Evolutionary conservation across 2,888 invertebrate species (phyloP), one percentile per base, ranked within the genome.

Genomic region (Dicyrtoma fusca): DNA sequence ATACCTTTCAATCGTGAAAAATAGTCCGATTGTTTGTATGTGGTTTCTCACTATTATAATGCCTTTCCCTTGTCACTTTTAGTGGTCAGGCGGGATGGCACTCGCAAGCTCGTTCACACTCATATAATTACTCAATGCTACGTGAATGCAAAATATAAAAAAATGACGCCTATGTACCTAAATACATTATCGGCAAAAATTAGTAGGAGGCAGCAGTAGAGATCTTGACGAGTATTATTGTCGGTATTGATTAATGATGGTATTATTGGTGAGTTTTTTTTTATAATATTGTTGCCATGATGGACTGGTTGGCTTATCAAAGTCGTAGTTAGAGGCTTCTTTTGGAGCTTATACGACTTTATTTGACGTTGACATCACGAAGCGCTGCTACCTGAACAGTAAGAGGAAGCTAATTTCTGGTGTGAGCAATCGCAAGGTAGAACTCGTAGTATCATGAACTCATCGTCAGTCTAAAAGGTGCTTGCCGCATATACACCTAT

Each of bases 341-440:
- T 3, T 25, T 25, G 8, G 6, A 23, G 10, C 23, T 25, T 14
- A 25, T 21, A 14, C 14, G 10, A 17, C 19, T 53, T 21, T 8
- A 21, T 61, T 61, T n/a, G 61, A 55, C 61, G 42, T 61, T 61
- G 61, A 61, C 61, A 61, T 19, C 21, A 1, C 2, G 21, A 34
- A 34, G 34, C 34, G 3, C 34, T 8, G 34, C 34, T 34, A 34
- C 34, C 34, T 34, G 34, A 34, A 8, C 8, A 34, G 34, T 17
- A 53, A 53, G 57, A 25, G 17, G 25, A 21, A 25, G 25, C 25
- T 57, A 57, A 57, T 55, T 55, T 51, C 23, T 21, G 55, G 55
- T 55, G 55, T 55, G 55, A 55, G 55, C 19, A 19, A 55, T 19
- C 23, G 55, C 21, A 23, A 11, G 55, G 55, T 55, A 21, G 8